Conservation (phyloP, 2,888 invertebrate genomes). For the Odiellus spinosus region DNA sequence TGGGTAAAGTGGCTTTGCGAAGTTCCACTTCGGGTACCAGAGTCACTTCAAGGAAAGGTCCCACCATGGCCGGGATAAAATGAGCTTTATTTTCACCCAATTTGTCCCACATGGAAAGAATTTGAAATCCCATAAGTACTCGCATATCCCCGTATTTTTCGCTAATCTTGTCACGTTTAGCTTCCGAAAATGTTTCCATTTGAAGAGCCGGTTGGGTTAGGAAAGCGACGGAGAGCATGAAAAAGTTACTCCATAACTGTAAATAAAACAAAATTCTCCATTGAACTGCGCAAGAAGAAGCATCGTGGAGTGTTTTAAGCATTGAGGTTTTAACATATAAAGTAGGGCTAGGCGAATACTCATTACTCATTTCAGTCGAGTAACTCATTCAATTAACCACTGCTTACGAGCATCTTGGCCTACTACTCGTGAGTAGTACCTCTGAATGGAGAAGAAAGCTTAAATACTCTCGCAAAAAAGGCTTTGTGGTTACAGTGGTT, state of each 20-base stretch:
- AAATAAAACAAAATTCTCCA: too few relatives aligned
- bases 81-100: constrained; percentile 68
- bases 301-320: too few relatives aligned
- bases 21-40: constrained; percentile 70
- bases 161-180: constrained; percentile 56
- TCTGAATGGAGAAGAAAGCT: too few relatives aligned
- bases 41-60: constrained; percentile 82
- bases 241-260: constrained; percentile 56
- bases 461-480: too few relatives aligned
- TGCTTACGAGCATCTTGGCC: too few relatives aligned
- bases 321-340: too few relatives aligned
- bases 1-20: constrained; percentile 72
- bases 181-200: constrained; percentile 62
- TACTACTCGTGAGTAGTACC: too few relatives aligned
- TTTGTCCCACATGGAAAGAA: constrained; percentile 78
- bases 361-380: too few relatives aligned
- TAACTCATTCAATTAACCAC: too few relatives aligned
- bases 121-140: constrained; percentile 77
- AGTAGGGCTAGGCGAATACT: too few relatives aligned
- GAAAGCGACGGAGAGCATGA: constrained; percentile 61
- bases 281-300: too few relatives aligned
- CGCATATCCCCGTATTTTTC: constrained; percentile 78
- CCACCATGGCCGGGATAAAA: constrained; percentile 82
- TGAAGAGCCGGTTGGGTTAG: constrained; percentile 64
- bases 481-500: too few relatives aligned